Conservation (phyloP, 92 coral and sea anemone genomes). For the Porites cylindrica region DNA sequence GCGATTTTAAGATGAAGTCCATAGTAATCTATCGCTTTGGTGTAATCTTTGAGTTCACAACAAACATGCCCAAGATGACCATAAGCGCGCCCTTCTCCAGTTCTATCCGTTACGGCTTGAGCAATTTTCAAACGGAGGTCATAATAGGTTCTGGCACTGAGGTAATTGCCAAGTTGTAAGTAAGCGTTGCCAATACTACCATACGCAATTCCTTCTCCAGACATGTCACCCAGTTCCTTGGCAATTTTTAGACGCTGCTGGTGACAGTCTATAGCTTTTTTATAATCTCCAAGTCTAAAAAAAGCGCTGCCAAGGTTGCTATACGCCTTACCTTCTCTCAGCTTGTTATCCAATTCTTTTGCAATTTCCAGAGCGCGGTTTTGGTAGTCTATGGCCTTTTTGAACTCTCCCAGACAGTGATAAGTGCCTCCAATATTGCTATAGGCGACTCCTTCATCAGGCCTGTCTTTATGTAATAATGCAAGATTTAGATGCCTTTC, state of each 20-base stretch:
- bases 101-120: not conserved
- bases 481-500: not conserved
- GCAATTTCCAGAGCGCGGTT: not conserved
- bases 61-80: not conserved
- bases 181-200: slow-evolving; percentile 23
- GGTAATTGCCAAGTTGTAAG: not conserved
- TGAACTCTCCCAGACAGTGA: not conserved
- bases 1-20: not conserved
- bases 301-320: slow-evolving; percentile 4
- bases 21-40: slow-evolving; percentile 8
- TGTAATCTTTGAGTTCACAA: not conserved
- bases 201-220: slow-evolving; percentile 7
- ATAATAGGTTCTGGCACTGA: slow-evolving; percentile 1
- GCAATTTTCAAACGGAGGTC: not conserved
- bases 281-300: slow-evolving; percentile 1
- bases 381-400: not conserved
- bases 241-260: not conserved
- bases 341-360: not conserved
- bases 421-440: not conserved
- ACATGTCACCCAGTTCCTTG: slow-evolving; percentile 19
- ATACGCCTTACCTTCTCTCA: not conserved
- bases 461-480: not conserved
- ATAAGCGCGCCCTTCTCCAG: not conserved
- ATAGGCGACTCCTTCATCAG: not conserved
- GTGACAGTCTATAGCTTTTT: slow-evolving; percentile 6